Percentiles rank a stretch among this genome's conserved stretches.
Conservation (phyloP, 2,888 invertebrate genomes). For the Anaspis maculata region DNA sequence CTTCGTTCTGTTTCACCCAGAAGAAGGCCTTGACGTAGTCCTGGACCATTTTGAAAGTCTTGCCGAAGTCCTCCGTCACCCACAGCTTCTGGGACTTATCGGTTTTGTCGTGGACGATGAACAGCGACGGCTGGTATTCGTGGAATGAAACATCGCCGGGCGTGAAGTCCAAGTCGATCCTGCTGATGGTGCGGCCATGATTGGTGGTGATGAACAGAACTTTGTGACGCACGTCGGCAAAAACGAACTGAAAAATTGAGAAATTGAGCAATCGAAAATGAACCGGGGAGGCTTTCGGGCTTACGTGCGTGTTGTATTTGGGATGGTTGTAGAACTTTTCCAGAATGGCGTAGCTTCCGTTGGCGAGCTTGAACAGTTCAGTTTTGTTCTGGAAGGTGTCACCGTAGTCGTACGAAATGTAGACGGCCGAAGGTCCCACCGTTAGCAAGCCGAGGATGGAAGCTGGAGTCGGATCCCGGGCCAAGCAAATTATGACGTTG, state of each 20-base stretch:
- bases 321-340: slow-evolving; percentile 83
- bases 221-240: slow-evolving; percentile 71
- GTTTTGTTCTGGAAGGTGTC: slow-evolving; percentile 69
- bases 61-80: slow-evolving; percentile 67
- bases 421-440: slow-evolving; percentile 60
- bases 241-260: slow-evolving; percentile 73
- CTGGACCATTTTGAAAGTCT: slow-evolving; percentile 60
- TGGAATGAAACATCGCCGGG: slow-evolving; percentile 74
- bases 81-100: slow-evolving; percentile 62
- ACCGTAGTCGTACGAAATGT: slow-evolving; percentile 83
- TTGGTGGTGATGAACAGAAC: slow-evolving; percentile 68
- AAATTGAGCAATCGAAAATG: too few relatives aligned
- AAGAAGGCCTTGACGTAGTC: slow-evolving; percentile 70
- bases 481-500: slow-evolving; percentile 79
- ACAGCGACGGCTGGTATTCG: slow-evolving; percentile 58
- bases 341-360: slow-evolving; percentile 55
- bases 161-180: slow-evolving; percentile 58
- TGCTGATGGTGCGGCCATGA: slow-evolving; percentile 59
- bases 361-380: slow-evolving; percentile 52
- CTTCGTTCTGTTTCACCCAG: slow-evolving; percentile 51
- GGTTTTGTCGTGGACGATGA: slow-evolving; percentile 68
- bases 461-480: slow-evolving; percentile 59
- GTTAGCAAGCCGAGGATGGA: slow-evolving; percentile 31
- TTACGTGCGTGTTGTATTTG: slow-evolving; percentile 68
- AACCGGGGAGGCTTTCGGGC: slow-evolving; percentile 35